These are phyloP conservation scores for Napeogenes inachia DNA, from an alignment of 2,888 invertebrate genomes.

Conservation along the genomic window DNA sequence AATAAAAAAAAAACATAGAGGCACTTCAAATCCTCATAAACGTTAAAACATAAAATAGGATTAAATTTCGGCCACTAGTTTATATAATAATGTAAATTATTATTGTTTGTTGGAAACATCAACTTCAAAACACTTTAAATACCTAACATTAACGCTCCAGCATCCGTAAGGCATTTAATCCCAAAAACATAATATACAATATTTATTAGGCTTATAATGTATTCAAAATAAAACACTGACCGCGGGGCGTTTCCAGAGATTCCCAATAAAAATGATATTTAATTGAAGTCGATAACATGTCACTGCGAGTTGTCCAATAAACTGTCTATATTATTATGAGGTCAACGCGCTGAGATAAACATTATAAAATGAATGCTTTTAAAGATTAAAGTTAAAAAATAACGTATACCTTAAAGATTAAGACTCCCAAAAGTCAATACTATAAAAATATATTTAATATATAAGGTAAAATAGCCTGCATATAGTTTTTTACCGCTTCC, in stretches of 20 bases:
- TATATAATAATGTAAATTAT: too few species aligned
- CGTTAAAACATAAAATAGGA: too few species aligned
- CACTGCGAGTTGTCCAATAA: conserved; percentile 70
- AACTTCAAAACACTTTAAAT: not conserved
- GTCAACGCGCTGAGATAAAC: conserved; percentile 58
- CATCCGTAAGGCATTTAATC: not conserved
- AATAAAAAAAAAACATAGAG: too few species aligned
- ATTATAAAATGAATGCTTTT: conserved; percentile 25
- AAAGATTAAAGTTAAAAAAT: too few species aligned
- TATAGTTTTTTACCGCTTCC: too few species aligned
- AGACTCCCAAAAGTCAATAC: too few species aligned
- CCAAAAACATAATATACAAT: not conserved
- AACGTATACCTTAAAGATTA: too few species aligned
- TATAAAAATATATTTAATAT: too few species aligned
- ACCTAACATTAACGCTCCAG: not conserved
- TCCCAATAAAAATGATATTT: conserved; percentile 76
- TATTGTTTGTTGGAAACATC: too few species aligned
- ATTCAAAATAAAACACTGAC: conserved; percentile 44
- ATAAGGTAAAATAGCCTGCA: too few species aligned
- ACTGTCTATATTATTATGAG: conserved; percentile 68
- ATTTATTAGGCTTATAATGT: conserved; percentile 3
- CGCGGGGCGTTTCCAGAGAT: conserved; percentile 62
- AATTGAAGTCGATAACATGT: conserved; percentile 72
- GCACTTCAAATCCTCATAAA: too few species aligned
- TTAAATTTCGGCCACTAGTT: too few species aligned